Conservation (phyloP, 1,140 invertebrate species). For the Zaprionus inermis region DNA sequence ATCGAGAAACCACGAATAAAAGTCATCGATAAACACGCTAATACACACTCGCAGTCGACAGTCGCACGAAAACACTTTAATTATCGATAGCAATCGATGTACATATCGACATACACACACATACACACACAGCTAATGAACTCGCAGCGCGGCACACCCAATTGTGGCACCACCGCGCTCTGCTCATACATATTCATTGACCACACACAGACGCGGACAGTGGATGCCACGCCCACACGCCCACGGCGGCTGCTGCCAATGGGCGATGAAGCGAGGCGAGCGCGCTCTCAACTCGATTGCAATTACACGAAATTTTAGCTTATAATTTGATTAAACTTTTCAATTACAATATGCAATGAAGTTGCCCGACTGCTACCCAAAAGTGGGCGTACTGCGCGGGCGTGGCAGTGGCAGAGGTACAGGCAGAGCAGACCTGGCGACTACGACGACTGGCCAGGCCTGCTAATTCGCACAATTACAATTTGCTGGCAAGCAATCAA, state of each 20-base stretch:
- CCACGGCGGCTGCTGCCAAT: constrained; percentile 55
- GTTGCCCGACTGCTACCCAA: constrained; percentile 43
- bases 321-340: constrained; percentile 82
- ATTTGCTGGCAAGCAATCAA: constrained; percentile 80
- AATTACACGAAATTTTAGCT: constrained; percentile 76
- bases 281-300: constrained; percentile 64
- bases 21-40: neutral
- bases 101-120: constrained; percentile 4
- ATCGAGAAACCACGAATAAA: neutral
- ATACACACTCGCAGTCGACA: neutral
- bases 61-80: neutral
- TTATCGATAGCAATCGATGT: constrained; percentile 3
- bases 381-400: too few relatives aligned
- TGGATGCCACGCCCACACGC: neutral
- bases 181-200: constrained; percentile 75
- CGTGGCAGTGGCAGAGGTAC: constrained; percentile 10
- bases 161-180: neutral
- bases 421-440: neutral
- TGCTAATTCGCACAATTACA: constrained; percentile 81
- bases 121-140: constrained; percentile 22
- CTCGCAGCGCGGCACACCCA: neutral
- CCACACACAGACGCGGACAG: constrained; percentile 47
- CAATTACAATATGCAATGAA: constrained; percentile 81
- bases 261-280: constrained; percentile 29
- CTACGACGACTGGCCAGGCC: constrained; percentile 41